Conservation (phyloP, 2,888 invertebrate species). For the Baccha elongata region DNA sequence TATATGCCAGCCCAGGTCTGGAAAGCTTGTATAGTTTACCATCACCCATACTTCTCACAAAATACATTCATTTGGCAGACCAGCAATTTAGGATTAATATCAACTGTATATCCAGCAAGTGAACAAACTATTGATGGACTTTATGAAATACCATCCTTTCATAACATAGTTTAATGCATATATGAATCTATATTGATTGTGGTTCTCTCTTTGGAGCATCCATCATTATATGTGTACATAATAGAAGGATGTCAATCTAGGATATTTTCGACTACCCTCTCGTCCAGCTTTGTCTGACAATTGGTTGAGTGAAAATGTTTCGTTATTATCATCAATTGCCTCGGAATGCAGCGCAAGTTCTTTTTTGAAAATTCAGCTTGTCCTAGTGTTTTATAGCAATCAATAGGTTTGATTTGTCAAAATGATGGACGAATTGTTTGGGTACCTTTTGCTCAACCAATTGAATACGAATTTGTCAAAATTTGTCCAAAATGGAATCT, state of each 20-base stretch:
- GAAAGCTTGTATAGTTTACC: not conserved
- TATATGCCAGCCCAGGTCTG: not conserved
- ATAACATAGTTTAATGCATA: not conserved
- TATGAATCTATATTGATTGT: not conserved
- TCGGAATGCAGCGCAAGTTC: constrained; percentile 36
- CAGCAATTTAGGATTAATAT: constrained; percentile 48
- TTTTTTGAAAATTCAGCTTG: constrained; percentile 43
- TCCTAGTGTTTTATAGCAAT: not conserved
- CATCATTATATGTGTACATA: constrained; percentile 37
- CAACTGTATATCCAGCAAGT: not conserved
- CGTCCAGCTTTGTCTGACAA: not conserved
- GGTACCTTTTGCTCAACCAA: constrained; percentile 7
- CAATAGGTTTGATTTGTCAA: constrained; percentile 13
- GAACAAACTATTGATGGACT: not conserved
- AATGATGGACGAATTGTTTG: not conserved
- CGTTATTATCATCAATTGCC: constrained; percentile 30
- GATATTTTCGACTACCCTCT: not conserved
- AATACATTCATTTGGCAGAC: constrained; percentile 30
- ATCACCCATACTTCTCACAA: constrained; percentile 1
- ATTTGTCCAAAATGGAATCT: constrained; percentile 50
- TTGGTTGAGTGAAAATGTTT: constrained; percentile 40
- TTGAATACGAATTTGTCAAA: constrained; percentile 55
- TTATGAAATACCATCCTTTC: constrained; percentile 43
- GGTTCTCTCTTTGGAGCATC: not conserved
- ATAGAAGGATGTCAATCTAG: constrained; percentile 50